Conservation (phyloP, 2,888 invertebrate species). For the Margaritifera margaritifera region DNA sequence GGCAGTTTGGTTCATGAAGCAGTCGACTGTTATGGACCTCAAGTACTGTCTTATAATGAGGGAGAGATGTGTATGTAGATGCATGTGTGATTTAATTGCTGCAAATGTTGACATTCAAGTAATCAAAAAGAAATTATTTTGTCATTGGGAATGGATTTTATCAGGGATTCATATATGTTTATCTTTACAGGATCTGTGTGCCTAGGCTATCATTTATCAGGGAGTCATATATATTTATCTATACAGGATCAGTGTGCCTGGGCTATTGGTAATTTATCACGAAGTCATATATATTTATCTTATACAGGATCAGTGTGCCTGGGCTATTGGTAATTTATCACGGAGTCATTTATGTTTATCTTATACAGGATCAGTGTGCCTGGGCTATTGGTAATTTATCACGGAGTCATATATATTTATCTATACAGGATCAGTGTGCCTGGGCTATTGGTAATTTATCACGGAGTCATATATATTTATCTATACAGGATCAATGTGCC, state of each 20-base stretch:
- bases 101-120: too few relatives aligned
- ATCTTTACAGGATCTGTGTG: not conserved
- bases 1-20: too few relatives aligned
- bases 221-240: not conserved
- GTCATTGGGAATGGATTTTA: slow-evolving; percentile 45
- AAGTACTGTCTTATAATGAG: too few relatives aligned
- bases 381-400: slow-evolving; percentile 70
- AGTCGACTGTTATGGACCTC: too few relatives aligned
- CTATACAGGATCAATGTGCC: not conserved
- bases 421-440: not conserved
- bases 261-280: slow-evolving; percentile 68
- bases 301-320: not conserved
- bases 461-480: not conserved
- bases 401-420: slow-evolving; percentile 24
- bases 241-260: slow-evolving; percentile 69
- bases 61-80: too few relatives aligned
- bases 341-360: not conserved
- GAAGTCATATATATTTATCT: slow-evolving; percentile 7
- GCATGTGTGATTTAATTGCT: too few relatives aligned
- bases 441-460: too few relatives aligned
- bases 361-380: slow-evolving; percentile 66
- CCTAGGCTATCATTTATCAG: not conserved
- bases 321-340: too few relatives aligned
- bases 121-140: too few relatives aligned
- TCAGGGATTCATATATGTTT: slow-evolving; percentile 42